These are phyloP conservation scores for Lissocephala sabroskyi DNA, from an alignment of 2,888 invertebrate genomes.

Conservation along the genomic window DNA sequence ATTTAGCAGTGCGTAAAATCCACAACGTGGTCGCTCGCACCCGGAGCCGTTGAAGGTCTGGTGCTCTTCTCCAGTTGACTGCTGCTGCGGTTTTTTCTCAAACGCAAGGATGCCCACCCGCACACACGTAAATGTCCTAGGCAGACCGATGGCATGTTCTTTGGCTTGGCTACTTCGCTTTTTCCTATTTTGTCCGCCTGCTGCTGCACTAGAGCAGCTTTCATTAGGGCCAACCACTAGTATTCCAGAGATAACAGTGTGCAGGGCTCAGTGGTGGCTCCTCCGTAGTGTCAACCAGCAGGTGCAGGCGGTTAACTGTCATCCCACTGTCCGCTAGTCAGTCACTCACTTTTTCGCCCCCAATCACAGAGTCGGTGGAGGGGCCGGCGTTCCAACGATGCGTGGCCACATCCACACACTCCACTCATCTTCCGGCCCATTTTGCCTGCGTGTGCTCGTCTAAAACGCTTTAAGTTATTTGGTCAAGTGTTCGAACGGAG, in stretches of 20 bases:
- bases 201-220: constrained; percentile 7
- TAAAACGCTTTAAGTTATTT: constrained; percentile 31
- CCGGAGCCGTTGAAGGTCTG: not conserved
- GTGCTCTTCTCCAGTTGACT: not conserved
- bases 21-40: constrained; percentile 26
- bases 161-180: constrained; percentile 16
- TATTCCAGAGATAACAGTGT: constrained; percentile 36
- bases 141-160: constrained; percentile 3
- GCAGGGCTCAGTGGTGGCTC: constrained; percentile 21
- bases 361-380: too few species aligned
- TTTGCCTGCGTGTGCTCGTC: not conserved
- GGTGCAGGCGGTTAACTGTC: constrained; percentile 26
- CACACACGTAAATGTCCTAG: constrained; percentile 23
- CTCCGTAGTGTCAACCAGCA: not conserved
- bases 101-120: constrained; percentile 9
- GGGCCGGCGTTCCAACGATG: too few species aligned
- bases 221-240: constrained; percentile 30
- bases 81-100: constrained; percentile 3
- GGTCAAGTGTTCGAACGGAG: constrained; percentile 34
- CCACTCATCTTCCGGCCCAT: not conserved
- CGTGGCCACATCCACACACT: too few species aligned
- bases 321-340: not conserved
- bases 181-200: constrained; percentile 3
- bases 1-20: constrained; percentile 70
- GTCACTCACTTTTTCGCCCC: not conserved